Evolutionary conservation across 2,888 invertebrate genomes (phyloP).

Genomic region (Lasioglossum oenotherae): DNA sequence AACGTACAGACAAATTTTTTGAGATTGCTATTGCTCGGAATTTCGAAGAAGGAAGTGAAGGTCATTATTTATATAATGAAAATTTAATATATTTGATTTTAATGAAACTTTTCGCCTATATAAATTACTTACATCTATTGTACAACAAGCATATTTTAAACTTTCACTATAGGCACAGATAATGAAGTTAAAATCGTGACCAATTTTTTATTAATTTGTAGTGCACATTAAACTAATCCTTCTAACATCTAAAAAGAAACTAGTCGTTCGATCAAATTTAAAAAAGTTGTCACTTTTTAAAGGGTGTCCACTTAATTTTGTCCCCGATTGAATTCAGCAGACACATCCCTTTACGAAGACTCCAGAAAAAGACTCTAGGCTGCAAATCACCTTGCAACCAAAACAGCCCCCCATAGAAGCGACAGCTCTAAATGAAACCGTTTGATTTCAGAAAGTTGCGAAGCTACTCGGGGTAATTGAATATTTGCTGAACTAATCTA

Average conservation of each 20-base stretch:
- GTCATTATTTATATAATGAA: too few species aligned
- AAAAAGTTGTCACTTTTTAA: background rate
- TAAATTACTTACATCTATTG: too few species aligned
- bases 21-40: too few species aligned
- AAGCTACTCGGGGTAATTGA: conserved; percentile 2
- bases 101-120: too few species aligned
- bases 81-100: too few species aligned
- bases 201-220: background rate
- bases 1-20: too few species aligned
- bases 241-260: background rate
- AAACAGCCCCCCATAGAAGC: background rate
- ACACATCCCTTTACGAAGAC: background rate
- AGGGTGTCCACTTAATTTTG: background rate
- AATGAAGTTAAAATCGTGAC: background rate
- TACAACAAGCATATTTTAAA: too few species aligned
- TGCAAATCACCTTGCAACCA: background rate
- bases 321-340: background rate
- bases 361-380: background rate
- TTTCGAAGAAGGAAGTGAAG: too few species aligned
- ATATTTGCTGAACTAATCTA: background rate
- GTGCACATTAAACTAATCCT: background rate
- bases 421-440: background rate
- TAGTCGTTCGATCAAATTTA: background rate
- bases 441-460: conserved; percentile 5
- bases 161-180: background rate